Evolutionary conservation across 2,797 vertebrate species (phyloP).

Genomic region (Halcyon badia): DNA sequence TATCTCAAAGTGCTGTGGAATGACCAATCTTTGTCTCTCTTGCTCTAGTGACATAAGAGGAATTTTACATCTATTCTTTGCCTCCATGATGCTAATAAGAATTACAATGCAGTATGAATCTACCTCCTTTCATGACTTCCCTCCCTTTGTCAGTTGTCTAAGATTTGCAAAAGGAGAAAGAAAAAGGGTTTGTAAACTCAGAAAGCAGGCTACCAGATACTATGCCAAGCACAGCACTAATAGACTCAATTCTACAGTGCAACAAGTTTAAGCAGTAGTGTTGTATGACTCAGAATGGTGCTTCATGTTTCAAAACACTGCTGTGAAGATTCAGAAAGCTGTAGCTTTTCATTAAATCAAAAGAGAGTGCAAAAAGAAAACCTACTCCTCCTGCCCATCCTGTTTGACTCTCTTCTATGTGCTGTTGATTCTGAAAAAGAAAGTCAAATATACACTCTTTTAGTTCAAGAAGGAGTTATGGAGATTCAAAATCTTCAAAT

Average conservation of each 20-base stretch:
- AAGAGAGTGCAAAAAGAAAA: conserved; percentile 51
- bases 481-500: neutral
- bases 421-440: conserved; percentile 82
- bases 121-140: neutral
- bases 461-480: neutral
- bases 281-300: neutral
- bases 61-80: neutral
- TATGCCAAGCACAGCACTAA: neutral
- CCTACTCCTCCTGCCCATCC: conserved; percentile 97
- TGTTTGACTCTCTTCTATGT: conserved; percentile 89
- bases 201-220: neutral
- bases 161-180: neutral
- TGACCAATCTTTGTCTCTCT: neutral
- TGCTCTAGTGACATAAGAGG: neutral
- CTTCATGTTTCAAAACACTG: conserved; percentile 22
- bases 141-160: neutral
- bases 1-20: neutral
- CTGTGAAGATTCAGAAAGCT: conserved; percentile 5
- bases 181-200: neutral
- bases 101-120: neutral
- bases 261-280: neutral
- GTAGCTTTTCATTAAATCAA: conserved; percentile 43
- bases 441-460: conserved; percentile 3
- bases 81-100: neutral
- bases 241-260: neutral